Conservation (phyloP, 1,140 invertebrate species). For the Psilanteris sp. region DNA sequence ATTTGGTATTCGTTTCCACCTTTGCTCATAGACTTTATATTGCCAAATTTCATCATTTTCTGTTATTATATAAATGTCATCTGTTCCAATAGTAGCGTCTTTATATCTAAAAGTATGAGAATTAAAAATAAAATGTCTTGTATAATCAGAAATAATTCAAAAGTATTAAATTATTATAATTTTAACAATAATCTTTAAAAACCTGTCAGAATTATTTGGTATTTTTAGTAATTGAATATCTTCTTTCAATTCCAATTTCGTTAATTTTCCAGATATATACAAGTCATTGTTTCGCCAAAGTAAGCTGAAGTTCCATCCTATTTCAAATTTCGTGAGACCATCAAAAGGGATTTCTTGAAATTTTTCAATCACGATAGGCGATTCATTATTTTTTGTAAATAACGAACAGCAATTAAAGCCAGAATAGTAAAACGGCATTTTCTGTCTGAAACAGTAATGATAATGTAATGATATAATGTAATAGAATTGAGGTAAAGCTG, state of each 20-base stretch:
- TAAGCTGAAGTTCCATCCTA: constrained; percentile 75
- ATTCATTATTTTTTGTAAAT: constrained; percentile 46
- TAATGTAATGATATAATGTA: too few species aligned
- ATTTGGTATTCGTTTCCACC: constrained; percentile 70
- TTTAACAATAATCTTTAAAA: too few species aligned
- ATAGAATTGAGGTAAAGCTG: too few species aligned
- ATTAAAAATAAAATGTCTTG: neutral
- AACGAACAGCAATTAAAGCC: constrained; percentile 69
- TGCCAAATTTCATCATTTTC: constrained; percentile 69
- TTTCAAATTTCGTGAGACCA: constrained; percentile 68
- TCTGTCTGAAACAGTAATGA: constrained; percentile 4
- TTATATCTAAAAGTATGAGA: constrained; percentile 62
- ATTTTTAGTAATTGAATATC: constrained; percentile 44
- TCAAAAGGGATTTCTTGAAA: constrained; percentile 65
- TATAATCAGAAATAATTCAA: too few species aligned
- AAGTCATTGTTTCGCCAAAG: constrained; percentile 68
- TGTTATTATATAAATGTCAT: constrained; percentile 67
- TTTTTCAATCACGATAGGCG: constrained; percentile 52
- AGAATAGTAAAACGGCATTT: constrained; percentile 70
- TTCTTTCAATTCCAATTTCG: constrained; percentile 8
- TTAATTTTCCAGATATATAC: constrained; percentile 66
- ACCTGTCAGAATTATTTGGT: constrained; percentile 61
- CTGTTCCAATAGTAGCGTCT: constrained; percentile 62
- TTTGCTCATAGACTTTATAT: constrained; percentile 69
- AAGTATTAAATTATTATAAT: too few species aligned